Percentiles rank a stretch among this genome's conserved stretches.
These are phyloP conservation scores for Pan paniscus DNA, from an alignment of 2,113 vertebrate genomes.

Conservation along the genomic window DNA sequence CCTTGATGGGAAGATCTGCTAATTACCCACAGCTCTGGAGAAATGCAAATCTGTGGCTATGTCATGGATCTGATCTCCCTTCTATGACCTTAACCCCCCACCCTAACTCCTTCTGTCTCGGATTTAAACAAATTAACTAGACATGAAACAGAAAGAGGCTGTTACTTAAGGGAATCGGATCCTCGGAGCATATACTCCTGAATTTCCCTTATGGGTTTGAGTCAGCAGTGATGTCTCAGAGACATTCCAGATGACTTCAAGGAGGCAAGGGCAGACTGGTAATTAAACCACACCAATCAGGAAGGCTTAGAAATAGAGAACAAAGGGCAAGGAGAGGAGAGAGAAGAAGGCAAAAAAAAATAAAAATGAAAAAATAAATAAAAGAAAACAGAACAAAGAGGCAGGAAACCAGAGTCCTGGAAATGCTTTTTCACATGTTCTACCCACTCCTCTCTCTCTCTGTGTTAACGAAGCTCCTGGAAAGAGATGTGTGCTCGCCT, in stretches of 20 bases:
- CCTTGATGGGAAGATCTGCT: neutral
- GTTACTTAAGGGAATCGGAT: slow-evolving; percentile 43
- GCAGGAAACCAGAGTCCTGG: neutral
- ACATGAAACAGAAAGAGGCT: slow-evolving; percentile 36
- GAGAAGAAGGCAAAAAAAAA: neutral
- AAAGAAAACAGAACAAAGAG: neutral
- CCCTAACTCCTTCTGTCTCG: neutral
- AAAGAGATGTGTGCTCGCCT: neutral
- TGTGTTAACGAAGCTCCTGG: neutral
- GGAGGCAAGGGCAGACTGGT: slow-evolving; percentile 21
- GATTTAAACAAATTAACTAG: slow-evolving; percentile 48
- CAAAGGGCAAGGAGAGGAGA: slow-evolving; percentile 8
- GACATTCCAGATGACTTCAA: slow-evolving; percentile 49
- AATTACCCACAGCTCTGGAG: neutral
- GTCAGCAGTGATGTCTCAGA: slow-evolving; percentile 45
- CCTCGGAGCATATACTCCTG: neutral
- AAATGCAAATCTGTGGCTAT: neutral
- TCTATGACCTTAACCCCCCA: neutral
- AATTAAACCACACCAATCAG: slow-evolving; percentile 20
- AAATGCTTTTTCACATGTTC: neutral
- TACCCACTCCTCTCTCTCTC: no score
- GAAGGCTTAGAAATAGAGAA: slow-evolving; percentile 30
- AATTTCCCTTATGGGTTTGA: slow-evolving; percentile 41
- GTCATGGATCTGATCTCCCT: neutral
- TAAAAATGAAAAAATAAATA: neutral